These are phyloP conservation scores for Uropetala carovei DNA, from an alignment of 2,888 invertebrate genomes.

Conservation along the genomic window DNA sequence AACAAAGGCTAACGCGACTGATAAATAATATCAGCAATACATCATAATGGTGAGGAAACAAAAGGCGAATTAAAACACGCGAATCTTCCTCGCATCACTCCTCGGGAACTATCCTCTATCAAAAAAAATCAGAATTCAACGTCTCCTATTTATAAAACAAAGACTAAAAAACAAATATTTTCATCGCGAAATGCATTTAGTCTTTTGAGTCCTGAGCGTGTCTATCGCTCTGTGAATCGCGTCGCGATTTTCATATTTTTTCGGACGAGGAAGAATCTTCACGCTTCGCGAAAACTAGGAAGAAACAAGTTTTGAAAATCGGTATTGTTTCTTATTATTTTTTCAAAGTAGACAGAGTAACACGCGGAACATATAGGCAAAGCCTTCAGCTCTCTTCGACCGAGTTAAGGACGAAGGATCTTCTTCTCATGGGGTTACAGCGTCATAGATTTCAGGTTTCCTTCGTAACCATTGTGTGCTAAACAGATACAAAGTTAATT, in stretches of 20 bases:
- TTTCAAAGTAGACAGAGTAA: background rate
- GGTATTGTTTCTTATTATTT: background rate
- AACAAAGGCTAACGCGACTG: too few species aligned
- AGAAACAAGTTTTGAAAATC: background rate
- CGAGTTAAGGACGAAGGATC: too few species aligned
- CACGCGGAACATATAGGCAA: too few species aligned
- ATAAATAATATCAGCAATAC: too few species aligned
- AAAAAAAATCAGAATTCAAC: too few species aligned
- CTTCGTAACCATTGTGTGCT: background rate
- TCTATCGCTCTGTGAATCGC: background rate
- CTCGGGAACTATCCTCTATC: too few species aligned
- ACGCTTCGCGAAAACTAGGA: background rate
- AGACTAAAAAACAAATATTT: background rate
- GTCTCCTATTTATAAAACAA: background rate
- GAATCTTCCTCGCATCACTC: too few species aligned
- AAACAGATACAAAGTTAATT: background rate
- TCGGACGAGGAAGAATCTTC: background rate
- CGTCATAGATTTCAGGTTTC: too few species aligned
- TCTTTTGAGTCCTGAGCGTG: background rate
- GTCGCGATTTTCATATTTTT: background rate
- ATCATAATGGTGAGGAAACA: too few species aligned
- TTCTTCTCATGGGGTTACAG: too few species aligned
- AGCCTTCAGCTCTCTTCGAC: too few species aligned
- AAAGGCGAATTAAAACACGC: too few species aligned
- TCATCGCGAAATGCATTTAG: background rate